Evolutionary conservation across 2,797 vertebrate genomes (phyloP).

Genomic region (Parambassis ranga): DNA sequence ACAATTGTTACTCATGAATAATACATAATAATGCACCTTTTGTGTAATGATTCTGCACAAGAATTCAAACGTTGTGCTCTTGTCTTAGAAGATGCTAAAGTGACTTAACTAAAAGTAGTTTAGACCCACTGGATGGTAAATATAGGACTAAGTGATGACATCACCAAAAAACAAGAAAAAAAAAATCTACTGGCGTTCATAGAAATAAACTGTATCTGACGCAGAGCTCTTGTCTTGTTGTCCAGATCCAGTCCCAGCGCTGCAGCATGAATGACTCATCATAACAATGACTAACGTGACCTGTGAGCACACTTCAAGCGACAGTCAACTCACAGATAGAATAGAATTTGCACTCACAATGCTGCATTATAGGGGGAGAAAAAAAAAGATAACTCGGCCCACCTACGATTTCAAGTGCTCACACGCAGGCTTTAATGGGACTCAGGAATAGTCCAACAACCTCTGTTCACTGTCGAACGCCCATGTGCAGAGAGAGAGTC

Average conservation of each 20-base stretch:
- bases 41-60: too few species aligned
- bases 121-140: neutral
- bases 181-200: neutral
- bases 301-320: slow-evolving; percentile 68
- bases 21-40: too few species aligned
- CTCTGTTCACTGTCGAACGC: slow-evolving; percentile 4
- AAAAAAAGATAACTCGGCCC: slow-evolving; percentile 20
- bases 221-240: slow-evolving; percentile 31
- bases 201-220: slow-evolving; percentile 20
- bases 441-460: slow-evolving; percentile 49
- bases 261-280: slow-evolving; percentile 75
- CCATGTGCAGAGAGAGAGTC: slow-evolving; percentile 6
- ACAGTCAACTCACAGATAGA: slow-evolving; percentile 58
- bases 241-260: slow-evolving; percentile 37
- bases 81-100: too few species aligned
- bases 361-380: slow-evolving; percentile 30
- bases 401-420: slow-evolving; percentile 54
- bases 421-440: slow-evolving; percentile 25
- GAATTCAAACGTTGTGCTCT: too few species aligned
- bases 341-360: slow-evolving; percentile 48
- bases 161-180: neutral
- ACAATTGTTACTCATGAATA: too few species aligned
- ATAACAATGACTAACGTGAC: slow-evolving; percentile 74
- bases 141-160: neutral
- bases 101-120: too few species aligned